These are phyloP conservation scores for Cabera pusaria DNA, from an alignment of 2,888 invertebrate species.

Conservation along the genomic window DNA sequence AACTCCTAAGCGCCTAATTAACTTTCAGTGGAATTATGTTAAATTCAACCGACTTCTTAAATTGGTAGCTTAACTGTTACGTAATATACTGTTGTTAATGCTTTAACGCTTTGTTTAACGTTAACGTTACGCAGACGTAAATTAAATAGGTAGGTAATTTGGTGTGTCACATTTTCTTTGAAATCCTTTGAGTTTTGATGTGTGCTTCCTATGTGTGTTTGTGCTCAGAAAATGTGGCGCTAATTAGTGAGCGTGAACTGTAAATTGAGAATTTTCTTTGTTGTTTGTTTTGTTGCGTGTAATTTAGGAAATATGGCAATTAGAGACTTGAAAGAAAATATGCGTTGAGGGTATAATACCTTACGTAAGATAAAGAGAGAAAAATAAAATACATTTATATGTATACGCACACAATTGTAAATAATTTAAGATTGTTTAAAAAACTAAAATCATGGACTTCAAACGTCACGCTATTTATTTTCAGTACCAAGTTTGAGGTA, in stretches of 20 bases:
- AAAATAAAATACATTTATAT: too few relatives aligned
- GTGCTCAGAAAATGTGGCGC: slow-evolving; percentile 10
- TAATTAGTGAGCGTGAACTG: slow-evolving; percentile 11
- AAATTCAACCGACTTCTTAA: slow-evolving; percentile 41
- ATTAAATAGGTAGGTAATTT: slow-evolving; percentile 21
- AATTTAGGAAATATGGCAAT: too few relatives aligned
- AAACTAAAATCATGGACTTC: too few relatives aligned
- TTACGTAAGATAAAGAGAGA: too few relatives aligned
- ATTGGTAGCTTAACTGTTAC: slow-evolving; percentile 41
- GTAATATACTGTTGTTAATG: too few relatives aligned
- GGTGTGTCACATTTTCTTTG: slow-evolving; percentile 23
- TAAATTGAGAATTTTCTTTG: neutral
- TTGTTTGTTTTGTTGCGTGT: too few relatives aligned
- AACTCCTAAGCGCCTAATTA: slow-evolving; percentile 42
- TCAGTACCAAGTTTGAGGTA: too few relatives aligned
- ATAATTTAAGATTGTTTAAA: too few relatives aligned
- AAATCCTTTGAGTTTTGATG: slow-evolving; percentile 24
- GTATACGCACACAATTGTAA: too few relatives aligned
- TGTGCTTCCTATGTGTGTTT: slow-evolving; percentile 14
- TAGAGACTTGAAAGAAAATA: too few relatives aligned
- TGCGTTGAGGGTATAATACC: too few relatives aligned
- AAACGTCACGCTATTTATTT: too few relatives aligned
- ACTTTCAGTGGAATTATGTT: slow-evolving; percentile 46
- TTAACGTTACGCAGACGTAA: slow-evolving; percentile 16
- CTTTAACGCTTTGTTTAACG: slow-evolving; percentile 21